Evolutionary conservation across 2,797 vertebrate species (phyloP), one percentile per base, ranked within the genome.

Genomic region (Melanogrammus aeglefinus): DNA sequence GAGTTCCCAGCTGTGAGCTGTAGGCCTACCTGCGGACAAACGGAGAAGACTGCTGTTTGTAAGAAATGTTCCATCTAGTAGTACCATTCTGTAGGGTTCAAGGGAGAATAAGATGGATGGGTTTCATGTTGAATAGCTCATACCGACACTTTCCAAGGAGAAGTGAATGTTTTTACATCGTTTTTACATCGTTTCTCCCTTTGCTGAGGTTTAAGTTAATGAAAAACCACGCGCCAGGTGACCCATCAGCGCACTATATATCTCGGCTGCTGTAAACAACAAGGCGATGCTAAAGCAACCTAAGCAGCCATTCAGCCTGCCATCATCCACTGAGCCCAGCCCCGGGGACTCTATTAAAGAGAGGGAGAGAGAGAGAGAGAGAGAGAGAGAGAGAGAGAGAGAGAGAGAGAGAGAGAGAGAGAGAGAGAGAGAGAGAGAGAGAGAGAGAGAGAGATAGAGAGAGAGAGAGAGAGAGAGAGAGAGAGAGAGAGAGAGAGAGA

Each of bases 341-440:
- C 84, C 85, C 85, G 79, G 82, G 72, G 81, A 86, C 80, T 78
- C 82, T 86, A 79, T 80, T 87, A 75, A 57, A 80, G 81, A 81
- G 76, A 74, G 44, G 75, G 66, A 41, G 4, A 73, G 38, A 7
- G 36, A 73, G 36, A 57, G 47, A 57, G 9, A 9, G 80, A 74
- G 44, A 77, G 66, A 41, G 4, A 73, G 38, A 7, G 36, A 73
- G 36, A 57, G 47, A 57, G 9, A 9, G 41, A 44, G 12, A 41
- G 39, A 10, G 2, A 9, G 41, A 13, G 12, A 44, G 41, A 12
- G 41, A 74, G 75, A 84, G 79, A 84, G 77, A 82, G 77, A 79
- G 81, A 74, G 78, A 78, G 74, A 79, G 80, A 77, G 71, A 80
- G 76, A 77, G 77, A 78, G 77, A 72, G 57, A 74, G 70, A 84